Conservation (phyloP, 2,797 vertebrate species). For the Perodicticus potto region DNA sequence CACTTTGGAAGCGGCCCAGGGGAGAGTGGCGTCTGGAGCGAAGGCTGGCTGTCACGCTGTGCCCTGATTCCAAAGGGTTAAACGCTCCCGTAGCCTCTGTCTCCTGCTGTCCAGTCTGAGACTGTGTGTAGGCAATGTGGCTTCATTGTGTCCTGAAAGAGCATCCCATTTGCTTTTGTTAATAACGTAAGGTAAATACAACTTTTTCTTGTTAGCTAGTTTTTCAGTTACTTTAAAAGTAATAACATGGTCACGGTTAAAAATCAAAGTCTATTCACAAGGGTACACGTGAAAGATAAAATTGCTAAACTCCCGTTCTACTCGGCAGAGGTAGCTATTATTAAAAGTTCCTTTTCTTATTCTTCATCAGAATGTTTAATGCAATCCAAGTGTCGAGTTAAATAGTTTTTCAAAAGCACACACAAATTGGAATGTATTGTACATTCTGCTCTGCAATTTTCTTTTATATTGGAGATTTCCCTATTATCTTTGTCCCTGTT, state of each 20-base stretch:
- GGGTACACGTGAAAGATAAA: not conserved
- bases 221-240: not conserved
- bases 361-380: not conserved
- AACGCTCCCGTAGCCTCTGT: not conserved
- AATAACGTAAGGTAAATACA: not conserved
- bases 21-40: not conserved
- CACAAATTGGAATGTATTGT: not conserved
- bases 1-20: not conserved
- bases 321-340: not conserved
- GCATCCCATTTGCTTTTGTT: slow-evolving; percentile 8
- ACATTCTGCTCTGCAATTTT: not conserved
- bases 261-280: not conserved
- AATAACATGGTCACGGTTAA: not conserved
- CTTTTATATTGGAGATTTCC: slow-evolving; percentile 14
- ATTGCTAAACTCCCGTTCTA: not conserved
- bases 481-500: not conserved
- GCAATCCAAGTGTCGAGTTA: slow-evolving; percentile 34
- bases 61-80: not conserved
- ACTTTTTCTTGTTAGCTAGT: not conserved
- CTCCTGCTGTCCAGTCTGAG: not conserved
- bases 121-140: not conserved
- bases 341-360: not conserved
- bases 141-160: not conserved
- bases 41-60: not conserved
- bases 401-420: not conserved